Conservation (phyloP, 2,888 invertebrate species). For the Catocala fraxini region DNA sequence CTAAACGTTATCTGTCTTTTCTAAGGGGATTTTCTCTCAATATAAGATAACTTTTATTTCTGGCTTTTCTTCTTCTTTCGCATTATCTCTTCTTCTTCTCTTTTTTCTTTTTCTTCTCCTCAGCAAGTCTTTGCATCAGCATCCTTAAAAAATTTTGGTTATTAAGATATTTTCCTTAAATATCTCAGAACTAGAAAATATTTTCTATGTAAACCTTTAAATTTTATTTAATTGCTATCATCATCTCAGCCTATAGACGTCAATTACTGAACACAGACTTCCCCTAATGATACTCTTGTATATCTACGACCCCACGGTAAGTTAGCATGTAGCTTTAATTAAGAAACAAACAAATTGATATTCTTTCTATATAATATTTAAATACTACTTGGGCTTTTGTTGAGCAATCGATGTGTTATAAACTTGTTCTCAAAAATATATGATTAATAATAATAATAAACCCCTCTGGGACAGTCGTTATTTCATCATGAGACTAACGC, state of each 20-base stretch:
- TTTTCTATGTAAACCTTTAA: not conserved
- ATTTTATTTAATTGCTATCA: not conserved
- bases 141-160: conserved; percentile 15
- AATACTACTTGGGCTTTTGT: too few relatives aligned
- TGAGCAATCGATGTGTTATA: too few relatives aligned
- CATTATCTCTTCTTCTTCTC: conserved; percentile 4
- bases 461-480: too few relatives aligned
- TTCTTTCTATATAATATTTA: too few relatives aligned
- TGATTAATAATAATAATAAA: too few relatives aligned
- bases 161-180: not conserved
- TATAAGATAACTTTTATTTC: conserved; percentile 6
- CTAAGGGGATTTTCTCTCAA: conserved; percentile 4
- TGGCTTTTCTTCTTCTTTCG: conserved; percentile 12
- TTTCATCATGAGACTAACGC: too few relatives aligned
- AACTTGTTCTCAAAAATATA: too few relatives aligned
- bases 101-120: conserved; percentile 6
- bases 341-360: too few relatives aligned
- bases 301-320: too few relatives aligned
- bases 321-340: too few relatives aligned
- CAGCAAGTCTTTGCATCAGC: conserved; percentile 2
- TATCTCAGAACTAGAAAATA: conserved; percentile 4
- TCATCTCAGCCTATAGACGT: not conserved
- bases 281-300: not conserved
- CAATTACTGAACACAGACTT: not conserved
- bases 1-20: conserved; percentile 12